Evolutionary conservation across 2,888 invertebrate genomes (phyloP), one percentile per base, ranked within the genome.

Genomic region (Eupithecia insigniata): DNA sequence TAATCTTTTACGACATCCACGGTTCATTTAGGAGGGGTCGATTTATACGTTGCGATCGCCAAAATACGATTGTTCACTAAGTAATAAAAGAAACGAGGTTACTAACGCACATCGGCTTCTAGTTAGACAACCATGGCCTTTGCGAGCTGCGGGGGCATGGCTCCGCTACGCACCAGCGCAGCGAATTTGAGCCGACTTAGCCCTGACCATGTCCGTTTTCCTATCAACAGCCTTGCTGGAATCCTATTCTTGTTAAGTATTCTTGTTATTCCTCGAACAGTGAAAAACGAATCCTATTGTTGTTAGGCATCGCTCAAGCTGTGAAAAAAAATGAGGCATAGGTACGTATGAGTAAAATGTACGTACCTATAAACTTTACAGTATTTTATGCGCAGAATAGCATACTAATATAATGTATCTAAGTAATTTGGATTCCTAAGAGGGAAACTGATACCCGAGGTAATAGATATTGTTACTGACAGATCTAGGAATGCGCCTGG

Each of bases 141-240:
- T 12, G 30, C n/a, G 30, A 34, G 22, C 46, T 1, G 46, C 32
- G 34, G 36, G 64, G 26, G 64, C n/a, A 36, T 28, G 64, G 18
- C n/a, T 32, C n/a, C 64, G 71, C 30, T 30, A 67, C 66, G 72
- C 72, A 69, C 67, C 62, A 66, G 64, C 51, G 28, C 62, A 66
- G 64, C 51, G 28, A 30, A 36, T 58, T 62, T 30, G 30, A 70
- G 58, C 32, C 34, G 26, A 32, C 43, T 43, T 73, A 67, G 39
- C 72, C 69, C 69, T 69, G 72, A 60, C 66, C 66, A 62, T 72
- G 66, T 69, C 72, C 72, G 66, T 69, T 64, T 36, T 69, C 28
- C 60, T 60, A 68, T 43, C 39, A 67, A 58, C 51, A 36, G 55
- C 51, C 64, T 64, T 36, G 64, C 36, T 36, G 6, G 12, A n/a